These are phyloP conservation scores for Sparus aurata DNA, from an alignment of 2,797 vertebrate species.

Conservation along the genomic window DNA sequence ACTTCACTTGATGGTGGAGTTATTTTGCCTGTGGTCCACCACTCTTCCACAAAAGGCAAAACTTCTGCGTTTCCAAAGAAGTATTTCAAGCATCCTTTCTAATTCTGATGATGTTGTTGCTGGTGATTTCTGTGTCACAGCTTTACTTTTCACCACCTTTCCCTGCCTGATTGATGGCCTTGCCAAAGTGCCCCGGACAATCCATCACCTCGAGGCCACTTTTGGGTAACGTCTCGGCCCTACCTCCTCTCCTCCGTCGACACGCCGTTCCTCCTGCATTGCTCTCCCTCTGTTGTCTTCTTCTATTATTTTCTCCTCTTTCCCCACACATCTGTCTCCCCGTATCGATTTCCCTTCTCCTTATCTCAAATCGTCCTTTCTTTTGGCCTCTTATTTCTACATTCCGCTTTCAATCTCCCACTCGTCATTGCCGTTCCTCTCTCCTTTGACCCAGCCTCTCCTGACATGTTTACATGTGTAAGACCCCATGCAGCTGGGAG, in stretches of 20 bases:
- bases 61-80: slow-evolving; percentile 11
- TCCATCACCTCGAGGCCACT: slow-evolving; percentile 66
- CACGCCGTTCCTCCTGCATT: slow-evolving; percentile 38
- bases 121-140: slow-evolving; percentile 34
- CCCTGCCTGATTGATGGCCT: slow-evolving; percentile 65
- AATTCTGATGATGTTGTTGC: slow-evolving; percentile 8
- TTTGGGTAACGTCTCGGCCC: slow-evolving; percentile 43
- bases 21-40: slow-evolving; percentile 53
- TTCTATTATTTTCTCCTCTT: slow-evolving; percentile 45
- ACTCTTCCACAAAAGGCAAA: slow-evolving; percentile 43
- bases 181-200: slow-evolving; percentile 44
- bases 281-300: slow-evolving; percentile 39
- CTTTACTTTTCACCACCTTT: slow-evolving; percentile 38
- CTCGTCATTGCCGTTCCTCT: slow-evolving; percentile 46
- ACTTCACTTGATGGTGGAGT: slow-evolving; percentile 51
- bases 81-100: slow-evolving; percentile 11
- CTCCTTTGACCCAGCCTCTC: slow-evolving; percentile 54
- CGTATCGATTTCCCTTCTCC: slow-evolving; percentile 47
- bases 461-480: slow-evolving; percentile 68
- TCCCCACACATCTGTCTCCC: slow-evolving; percentile 48
- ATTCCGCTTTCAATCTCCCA: slow-evolving; percentile 18
- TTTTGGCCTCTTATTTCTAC: slow-evolving; percentile 42
- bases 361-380: slow-evolving; percentile 39
- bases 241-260: slow-evolving; percentile 57
- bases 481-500: slow-evolving; percentile 67